Percentiles rank a stretch among this genome's conserved stretches.
Evolutionary conservation across 2,888 invertebrate genomes (phyloP).

Genomic region (Crepidodera aurea): DNA sequence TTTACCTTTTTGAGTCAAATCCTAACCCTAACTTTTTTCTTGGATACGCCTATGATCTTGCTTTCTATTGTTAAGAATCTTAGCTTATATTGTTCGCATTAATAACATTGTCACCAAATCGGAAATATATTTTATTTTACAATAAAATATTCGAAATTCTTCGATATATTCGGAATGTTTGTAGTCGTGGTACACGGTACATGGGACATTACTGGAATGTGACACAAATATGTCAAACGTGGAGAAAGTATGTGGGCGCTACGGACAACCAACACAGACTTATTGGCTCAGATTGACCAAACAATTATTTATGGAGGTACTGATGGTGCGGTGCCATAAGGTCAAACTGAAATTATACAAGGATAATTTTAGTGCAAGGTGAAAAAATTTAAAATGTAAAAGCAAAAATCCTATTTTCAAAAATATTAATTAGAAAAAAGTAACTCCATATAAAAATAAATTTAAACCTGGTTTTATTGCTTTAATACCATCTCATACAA

Average conservation of each 20-base stretch:
- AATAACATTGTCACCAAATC: neutral
- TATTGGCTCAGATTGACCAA: constrained; percentile 2
- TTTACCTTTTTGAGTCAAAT: too few relatives aligned
- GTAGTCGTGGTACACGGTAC: constrained; percentile 19
- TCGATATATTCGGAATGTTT: constrained; percentile 17
- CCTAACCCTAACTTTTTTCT: too few relatives aligned
- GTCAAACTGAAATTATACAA: constrained; percentile 7
- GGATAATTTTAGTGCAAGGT: too few relatives aligned
- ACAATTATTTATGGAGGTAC: constrained; percentile 5
- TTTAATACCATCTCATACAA: too few relatives aligned
- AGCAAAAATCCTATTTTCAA: too few relatives aligned
- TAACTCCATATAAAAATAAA: too few relatives aligned
- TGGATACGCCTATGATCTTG: too few relatives aligned
- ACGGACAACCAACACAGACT: constrained; percentile 1
- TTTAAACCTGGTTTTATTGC: too few relatives aligned
- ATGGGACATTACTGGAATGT: constrained; percentile 34
- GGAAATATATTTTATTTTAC: constrained; percentile 3
- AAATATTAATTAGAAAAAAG: too few relatives aligned
- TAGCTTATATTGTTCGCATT: neutral
- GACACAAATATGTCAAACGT: constrained; percentile 38
- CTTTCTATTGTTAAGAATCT: constrained; percentile 2
- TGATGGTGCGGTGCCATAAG: neutral
- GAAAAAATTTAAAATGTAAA: too few relatives aligned
- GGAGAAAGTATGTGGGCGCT: constrained; percentile 32
- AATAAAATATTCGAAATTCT: constrained; percentile 9